Conservation (phyloP, 2,888 invertebrate species). For the Arrhopalites spinosus region DNA sequence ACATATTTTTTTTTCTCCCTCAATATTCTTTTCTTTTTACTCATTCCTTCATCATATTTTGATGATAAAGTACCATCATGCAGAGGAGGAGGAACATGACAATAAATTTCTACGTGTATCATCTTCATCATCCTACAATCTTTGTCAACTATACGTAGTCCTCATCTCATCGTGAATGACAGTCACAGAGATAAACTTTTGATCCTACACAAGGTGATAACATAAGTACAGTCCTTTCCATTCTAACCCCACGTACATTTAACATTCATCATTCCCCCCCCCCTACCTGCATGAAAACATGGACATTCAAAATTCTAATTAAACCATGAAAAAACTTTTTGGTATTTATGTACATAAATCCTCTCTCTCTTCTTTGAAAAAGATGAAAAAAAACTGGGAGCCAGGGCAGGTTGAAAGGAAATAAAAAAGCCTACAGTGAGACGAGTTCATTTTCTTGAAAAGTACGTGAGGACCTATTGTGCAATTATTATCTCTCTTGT, state of each 20-base stretch:
- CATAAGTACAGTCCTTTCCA: not conserved
- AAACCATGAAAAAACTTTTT: not conserved
- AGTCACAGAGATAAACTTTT: too few relatives aligned
- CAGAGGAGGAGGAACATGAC: too few relatives aligned
- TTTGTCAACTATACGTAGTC: too few relatives aligned
- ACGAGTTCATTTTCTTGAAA: slow-evolving; percentile 31
- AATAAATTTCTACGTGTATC: too few relatives aligned
- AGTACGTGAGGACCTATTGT: slow-evolving; percentile 9
- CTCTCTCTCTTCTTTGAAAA: not conserved
- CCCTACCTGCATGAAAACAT: too few relatives aligned
- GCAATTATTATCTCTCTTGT: not conserved
- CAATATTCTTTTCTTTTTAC: too few relatives aligned
- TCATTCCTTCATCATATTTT: too few relatives aligned
- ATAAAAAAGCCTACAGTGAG: slow-evolving; percentile 22
- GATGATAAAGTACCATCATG: too few relatives aligned
- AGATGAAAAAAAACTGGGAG: not conserved
- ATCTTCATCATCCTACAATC: too few relatives aligned
- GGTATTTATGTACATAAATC: not conserved
- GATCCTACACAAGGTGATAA: not conserved
- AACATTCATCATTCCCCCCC: not conserved
- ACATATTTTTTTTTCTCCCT: too few relatives aligned
- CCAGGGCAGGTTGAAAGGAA: slow-evolving; percentile 1
- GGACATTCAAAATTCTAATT: not conserved
- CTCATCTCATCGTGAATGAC: too few relatives aligned
- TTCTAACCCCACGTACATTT: not conserved